A percentile compares a stretch with the other conserved stretches of the same genome.
phyloP scores from a whole-genome alignment of 37 sponge, comb jelly and placozoan genomes.

The Oscarella lobularis region DNA sequence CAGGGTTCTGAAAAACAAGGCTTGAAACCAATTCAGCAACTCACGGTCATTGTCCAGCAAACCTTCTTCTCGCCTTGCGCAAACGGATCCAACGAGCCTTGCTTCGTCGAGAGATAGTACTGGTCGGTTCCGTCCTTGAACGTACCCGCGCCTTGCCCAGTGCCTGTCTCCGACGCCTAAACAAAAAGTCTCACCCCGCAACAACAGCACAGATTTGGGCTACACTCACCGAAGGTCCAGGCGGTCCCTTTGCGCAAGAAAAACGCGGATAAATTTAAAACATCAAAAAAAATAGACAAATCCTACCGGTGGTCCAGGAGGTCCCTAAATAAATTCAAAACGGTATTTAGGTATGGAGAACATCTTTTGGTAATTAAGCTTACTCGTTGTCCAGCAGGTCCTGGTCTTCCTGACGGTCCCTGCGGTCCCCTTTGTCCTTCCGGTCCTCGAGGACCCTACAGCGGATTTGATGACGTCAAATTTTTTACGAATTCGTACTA shows the following conservation, averaged over 20 bases:
- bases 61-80: too few species aligned
- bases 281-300: not conserved
- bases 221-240: not conserved
- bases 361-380: not conserved
- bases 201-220: too few species aligned
- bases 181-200: too few species aligned
- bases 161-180: too few species aligned
- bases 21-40: too few species aligned
- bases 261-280: not conserved
- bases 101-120: not conserved
- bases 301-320: not conserved
- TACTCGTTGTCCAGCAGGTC: not conserved
- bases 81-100: too few species aligned
- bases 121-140: too few species aligned
- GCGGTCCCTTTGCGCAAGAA: not conserved
- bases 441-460: not conserved
- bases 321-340: slow-evolving; percentile 1
- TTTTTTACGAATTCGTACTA: not conserved
- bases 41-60: too few species aligned
- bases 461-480: not conserved
- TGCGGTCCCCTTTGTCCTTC: not conserved
- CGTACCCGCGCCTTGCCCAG: too few species aligned
- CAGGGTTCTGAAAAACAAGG: too few species aligned
- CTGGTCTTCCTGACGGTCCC: not conserved
- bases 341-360: not conserved